These are phyloP conservation scores for Dorcus parallelipipedus DNA, from an alignment of 2,888 invertebrate genomes.

Conservation along the genomic window DNA sequence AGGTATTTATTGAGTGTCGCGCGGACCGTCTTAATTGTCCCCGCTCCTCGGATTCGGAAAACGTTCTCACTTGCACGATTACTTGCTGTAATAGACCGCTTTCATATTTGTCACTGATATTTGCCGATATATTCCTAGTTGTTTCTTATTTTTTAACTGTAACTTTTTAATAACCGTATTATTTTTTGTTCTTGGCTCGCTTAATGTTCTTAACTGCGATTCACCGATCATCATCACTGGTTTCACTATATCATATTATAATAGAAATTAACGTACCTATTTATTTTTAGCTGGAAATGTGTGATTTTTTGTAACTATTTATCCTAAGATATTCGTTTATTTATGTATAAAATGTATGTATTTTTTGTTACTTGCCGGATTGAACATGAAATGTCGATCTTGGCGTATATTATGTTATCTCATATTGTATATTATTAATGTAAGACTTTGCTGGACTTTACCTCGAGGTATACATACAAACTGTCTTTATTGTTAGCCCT, in stretches of 20 bases:
- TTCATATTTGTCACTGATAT: slow-evolving; percentile 16
- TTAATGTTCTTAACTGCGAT: slow-evolving; percentile 9
- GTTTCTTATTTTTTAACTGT: slow-evolving; percentile 10
- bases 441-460: slow-evolving; percentile 26
- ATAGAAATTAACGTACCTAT: slow-evolving; percentile 46
- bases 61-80: slow-evolving; percentile 8
- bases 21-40: slow-evolving; percentile 5
- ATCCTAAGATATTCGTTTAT: slow-evolving; percentile 39
- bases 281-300: slow-evolving; percentile 48
- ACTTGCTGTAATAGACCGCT: slow-evolving; percentile 16
- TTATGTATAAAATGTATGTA: slow-evolving; percentile 47
- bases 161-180: slow-evolving; percentile 2
- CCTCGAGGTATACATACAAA: neutral
- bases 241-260: slow-evolving; percentile 25
- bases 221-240: slow-evolving; percentile 11
- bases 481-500: neutral
- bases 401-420: slow-evolving; percentile 32
- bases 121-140: slow-evolving; percentile 22
- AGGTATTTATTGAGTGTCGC: slow-evolving; percentile 28
- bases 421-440: slow-evolving; percentile 26
- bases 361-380: slow-evolving; percentile 42
- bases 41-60: neutral
- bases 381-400: slow-evolving; percentile 7
- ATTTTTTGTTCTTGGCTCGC: slow-evolving; percentile 7
- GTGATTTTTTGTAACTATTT: slow-evolving; percentile 46